phyloP scores from a whole-genome alignment of 2,797 vertebrate species.

The Argentina silus region DNA sequence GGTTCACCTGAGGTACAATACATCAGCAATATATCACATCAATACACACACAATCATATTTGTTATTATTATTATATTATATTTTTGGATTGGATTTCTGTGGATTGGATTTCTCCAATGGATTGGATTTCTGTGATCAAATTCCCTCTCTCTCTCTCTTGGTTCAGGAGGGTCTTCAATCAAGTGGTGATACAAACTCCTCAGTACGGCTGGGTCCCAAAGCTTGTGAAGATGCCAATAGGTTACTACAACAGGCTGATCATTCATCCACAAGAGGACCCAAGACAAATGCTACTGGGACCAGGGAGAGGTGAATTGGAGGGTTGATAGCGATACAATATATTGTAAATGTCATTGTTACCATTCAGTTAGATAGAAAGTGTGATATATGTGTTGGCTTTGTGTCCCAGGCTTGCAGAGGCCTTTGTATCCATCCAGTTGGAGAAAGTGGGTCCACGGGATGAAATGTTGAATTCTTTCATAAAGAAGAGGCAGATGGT shows the following conservation, averaged over 20 bases:
- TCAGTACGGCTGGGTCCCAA: constrained; percentile 47
- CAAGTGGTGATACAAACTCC: constrained; percentile 43
- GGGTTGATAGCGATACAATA: neutral
- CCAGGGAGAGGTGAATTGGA: constrained; percentile 60
- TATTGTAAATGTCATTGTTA: neutral
- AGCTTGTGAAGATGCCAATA: constrained; percentile 32
- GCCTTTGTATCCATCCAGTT: constrained; percentile 81
- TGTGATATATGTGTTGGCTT: constrained; percentile 8
- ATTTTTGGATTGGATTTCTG: too few relatives aligned
- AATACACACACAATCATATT: neutral
- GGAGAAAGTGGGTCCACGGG: constrained; percentile 72
- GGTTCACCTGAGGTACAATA: constrained; percentile 38
- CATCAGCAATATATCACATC: neutral
- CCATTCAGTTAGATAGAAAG: constrained; percentile 11
- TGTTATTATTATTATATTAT: too few relatives aligned
- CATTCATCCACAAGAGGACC: constrained; percentile 19
- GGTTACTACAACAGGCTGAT: neutral
- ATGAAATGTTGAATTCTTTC: constrained; percentile 77
- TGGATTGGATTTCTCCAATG: neutral
- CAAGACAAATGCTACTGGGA: constrained; percentile 25
- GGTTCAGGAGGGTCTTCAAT: constrained; percentile 14
- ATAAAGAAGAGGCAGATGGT: constrained; percentile 66
- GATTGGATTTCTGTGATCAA: neutral
- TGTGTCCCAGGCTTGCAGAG: constrained; percentile 62
- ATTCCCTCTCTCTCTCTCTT: constrained; percentile 13